Percentiles rank a stretch among this genome's conserved stretches.
Conservation (phyloP, 37 sponge, comb jelly and placozoan genomes). For the Ephydatia muelleri region DNA sequence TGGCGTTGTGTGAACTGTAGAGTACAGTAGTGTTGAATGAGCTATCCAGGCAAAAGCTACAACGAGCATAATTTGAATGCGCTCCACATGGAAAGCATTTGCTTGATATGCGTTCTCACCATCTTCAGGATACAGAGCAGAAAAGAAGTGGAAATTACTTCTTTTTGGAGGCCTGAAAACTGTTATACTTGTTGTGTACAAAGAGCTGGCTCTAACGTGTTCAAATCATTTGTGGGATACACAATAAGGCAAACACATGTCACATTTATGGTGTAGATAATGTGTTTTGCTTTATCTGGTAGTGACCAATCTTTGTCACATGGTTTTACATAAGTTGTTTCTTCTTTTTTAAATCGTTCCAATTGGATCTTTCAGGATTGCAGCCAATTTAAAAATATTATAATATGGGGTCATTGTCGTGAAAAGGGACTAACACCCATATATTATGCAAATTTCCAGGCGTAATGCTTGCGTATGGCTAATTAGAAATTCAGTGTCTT, state of each 20-base stretch:
- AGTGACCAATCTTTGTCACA: not conserved
- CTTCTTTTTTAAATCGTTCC: not conserved
- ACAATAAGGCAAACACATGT: not conserved
- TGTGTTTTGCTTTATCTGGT: not conserved
- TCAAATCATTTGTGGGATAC: not conserved
- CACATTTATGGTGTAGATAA: not conserved
- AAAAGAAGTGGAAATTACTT: slow-evolving; percentile 94
- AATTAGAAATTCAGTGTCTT: no score
- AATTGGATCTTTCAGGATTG: not conserved
- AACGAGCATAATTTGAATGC: no score
- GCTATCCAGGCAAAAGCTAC: no score
- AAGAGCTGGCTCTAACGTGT: not conserved
- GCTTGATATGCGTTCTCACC: not conserved
- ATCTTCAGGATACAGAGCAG: slow-evolving; percentile 88
- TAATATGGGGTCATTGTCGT: no score
- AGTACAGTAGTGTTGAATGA: not conserved
- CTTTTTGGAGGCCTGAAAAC: slow-evolving; percentile 83
- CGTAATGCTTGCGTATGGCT: no score
- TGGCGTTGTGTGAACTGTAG: not conserved
- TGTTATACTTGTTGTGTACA: not conserved
- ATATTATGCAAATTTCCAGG: no score
- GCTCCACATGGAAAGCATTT: not conserved
- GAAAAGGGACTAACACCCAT: no score
- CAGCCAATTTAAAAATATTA: no score
- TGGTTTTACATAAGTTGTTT: not conserved